Base-by-base conservation (phyloP, 2,888 invertebrate genomes). In the Heteropelma amictum region DNA sequence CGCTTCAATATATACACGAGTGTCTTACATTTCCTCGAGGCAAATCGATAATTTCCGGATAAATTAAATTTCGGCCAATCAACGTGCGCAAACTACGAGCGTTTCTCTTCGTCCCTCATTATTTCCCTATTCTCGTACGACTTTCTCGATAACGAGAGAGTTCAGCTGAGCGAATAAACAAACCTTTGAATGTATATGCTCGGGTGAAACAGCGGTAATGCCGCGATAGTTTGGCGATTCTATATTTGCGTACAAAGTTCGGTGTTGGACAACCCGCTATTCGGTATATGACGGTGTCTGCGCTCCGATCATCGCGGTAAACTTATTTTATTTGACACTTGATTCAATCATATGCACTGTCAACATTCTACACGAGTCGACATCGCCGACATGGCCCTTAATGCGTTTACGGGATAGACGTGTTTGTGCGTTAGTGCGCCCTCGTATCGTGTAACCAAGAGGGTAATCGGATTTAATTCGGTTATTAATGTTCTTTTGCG, bases 31-130 rank as follows among this genome's bases (percentile, higher is more conserved):
- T 68, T 38, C n/a, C 8, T 26, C 56, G 7, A n/a, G 51, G 42
- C 35, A n/a, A 33, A 73, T 63, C 73, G 65, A 80, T 80, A 79
- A 78, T 80, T 79, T 56, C 35, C 28, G 56, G 56, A 69, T 53
- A 76, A 80, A 81, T 76, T 76, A 38, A 78, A 33, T 67, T 72
- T 65, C 61, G 45, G 54, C 68, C 63, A 77, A 80, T 70, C 68
- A 77, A 60, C 23, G 12, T 61, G 58, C 75, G 64, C n/a, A n/a
- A n/a, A n/a, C n/a, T n/a, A n/a, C n/a, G n/a, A 74, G 45, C 65
- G 69, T 67, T 49, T 33, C 30, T 26, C 51, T 38, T 23, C 14
- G n/a, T 28, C n/a, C 23, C 56, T 47, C 30, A 51, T 19, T 30
- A 42, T 42, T 54, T 35, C 35, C 23, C 42, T 10, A 51, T 14